A percentile compares a stretch with the other conserved stretches of the same genome.
Evolutionary conservation across 2,888 invertebrate species (phyloP).

Genomic region (Pollenia griseotomentosa): DNA sequence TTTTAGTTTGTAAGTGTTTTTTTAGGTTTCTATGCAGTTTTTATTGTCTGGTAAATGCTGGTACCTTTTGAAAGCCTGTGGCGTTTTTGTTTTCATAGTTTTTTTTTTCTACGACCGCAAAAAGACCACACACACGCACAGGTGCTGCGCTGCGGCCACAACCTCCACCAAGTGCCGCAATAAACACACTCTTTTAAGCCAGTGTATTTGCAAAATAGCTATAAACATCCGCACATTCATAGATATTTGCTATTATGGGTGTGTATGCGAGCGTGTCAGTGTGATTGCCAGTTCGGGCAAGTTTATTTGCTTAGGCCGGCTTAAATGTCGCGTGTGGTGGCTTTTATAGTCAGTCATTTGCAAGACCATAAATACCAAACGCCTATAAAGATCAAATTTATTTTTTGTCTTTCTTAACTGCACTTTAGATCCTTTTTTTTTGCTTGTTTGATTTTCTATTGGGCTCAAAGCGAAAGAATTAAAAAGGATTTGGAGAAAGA

Average conservation of each 20-base stretch:
- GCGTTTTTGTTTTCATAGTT: conserved; percentile 45
- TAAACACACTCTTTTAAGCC: conserved; percentile 35
- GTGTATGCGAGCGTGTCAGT: background rate
- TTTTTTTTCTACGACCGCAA: conserved; percentile 51
- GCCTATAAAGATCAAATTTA: conserved; percentile 48
- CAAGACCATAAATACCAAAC: conserved; percentile 61
- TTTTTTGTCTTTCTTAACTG: conserved; percentile 14
- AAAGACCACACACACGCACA: conserved; percentile 73
- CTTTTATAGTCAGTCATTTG: conserved; percentile 61
- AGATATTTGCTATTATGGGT: conserved; percentile 28
- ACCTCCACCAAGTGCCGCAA: conserved; percentile 51
- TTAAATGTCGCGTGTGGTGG: conserved; percentile 67
- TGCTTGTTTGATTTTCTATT: background rate
- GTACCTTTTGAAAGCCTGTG: conserved; percentile 57
- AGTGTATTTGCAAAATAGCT: conserved; percentile 14
- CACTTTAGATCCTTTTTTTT: conserved; percentile 9
- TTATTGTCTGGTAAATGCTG: conserved; percentile 61
- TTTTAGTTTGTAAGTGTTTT: conserved; percentile 8
- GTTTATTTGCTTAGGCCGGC: conserved; percentile 61
- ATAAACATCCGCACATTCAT: conserved; percentile 60
- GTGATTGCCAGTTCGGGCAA: background rate
- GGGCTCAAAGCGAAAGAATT: too few relatives aligned
- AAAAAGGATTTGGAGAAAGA: background rate
- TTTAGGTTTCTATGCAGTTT: conserved; percentile 27
- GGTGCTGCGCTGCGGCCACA: conserved; percentile 65